These are phyloP conservation scores for Sorex araneus DNA, from an alignment of 2,113 vertebrate genomes.

Conservation along the genomic window DNA sequence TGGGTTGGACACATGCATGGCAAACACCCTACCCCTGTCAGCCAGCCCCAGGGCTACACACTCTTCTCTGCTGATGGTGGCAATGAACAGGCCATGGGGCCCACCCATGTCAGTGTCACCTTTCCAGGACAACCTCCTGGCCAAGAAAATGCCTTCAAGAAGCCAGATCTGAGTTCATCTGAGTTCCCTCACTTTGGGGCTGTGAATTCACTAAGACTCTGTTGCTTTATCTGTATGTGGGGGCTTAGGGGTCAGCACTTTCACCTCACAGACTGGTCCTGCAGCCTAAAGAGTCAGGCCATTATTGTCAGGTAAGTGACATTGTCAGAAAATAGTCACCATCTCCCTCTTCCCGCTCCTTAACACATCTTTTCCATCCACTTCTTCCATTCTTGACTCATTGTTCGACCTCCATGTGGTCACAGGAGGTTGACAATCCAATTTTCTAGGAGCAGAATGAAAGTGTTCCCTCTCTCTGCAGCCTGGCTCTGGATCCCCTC, in stretches of 20 bases:
- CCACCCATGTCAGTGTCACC: too few species aligned
- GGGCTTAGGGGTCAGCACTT: not conserved
- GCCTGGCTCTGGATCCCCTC: not conserved
- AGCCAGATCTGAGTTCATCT: not conserved
- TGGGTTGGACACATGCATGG: too few species aligned
- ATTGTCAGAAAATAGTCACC: not conserved
- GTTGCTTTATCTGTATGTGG: not conserved
- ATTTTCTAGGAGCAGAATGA: not conserved
- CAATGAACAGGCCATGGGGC: too few species aligned
- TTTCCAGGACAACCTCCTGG: too few species aligned
- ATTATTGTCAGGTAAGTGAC: too few species aligned
- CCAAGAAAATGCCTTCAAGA: not conserved
- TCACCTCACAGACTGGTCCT: conserved; percentile 1
- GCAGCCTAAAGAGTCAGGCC: not conserved
- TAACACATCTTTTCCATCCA: not conserved
- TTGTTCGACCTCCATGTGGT: not conserved
- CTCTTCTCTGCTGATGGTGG: too few species aligned
- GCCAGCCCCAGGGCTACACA: too few species aligned
- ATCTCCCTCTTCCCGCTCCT: not conserved
- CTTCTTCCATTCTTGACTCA: not conserved
- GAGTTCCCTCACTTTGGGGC: not conserved
- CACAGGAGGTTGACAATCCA: not conserved
- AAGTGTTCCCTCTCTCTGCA: not conserved
- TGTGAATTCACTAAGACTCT: not conserved
- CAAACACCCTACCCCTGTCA: too few species aligned